Percentiles rank a stretch among this genome's conserved stretches.
These are phyloP conservation scores for Channa striata DNA, from an alignment of 2,797 vertebrate genomes.

Conservation along the genomic window DNA sequence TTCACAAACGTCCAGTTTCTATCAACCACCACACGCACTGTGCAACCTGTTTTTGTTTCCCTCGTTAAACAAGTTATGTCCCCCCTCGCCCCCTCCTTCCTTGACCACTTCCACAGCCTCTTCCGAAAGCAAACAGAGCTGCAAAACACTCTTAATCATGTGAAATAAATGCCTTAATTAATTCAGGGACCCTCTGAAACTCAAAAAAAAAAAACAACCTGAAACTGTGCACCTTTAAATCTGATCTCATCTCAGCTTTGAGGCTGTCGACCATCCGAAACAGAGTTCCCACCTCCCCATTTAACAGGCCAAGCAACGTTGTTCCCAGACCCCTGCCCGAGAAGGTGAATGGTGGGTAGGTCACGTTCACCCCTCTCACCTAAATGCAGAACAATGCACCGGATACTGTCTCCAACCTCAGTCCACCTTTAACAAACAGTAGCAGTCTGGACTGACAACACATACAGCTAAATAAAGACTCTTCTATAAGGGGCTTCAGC, in stretches of 20 bases:
- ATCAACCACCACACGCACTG: conserved; percentile 32
- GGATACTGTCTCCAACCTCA: conserved; percentile 59
- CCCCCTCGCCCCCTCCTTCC: conserved; percentile 12
- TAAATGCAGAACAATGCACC: conserved; percentile 80
- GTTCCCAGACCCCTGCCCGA: conserved; percentile 70
- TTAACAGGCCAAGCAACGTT: conserved; percentile 38
- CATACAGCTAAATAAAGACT: conserved; percentile 61
- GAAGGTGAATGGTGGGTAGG: conserved; percentile 61
- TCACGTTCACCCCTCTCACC: conserved; percentile 67
- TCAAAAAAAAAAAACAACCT: too few relatives aligned
- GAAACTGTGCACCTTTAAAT: conserved; percentile 66
- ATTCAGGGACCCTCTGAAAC: conserved; percentile 26
- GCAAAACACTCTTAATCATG: conserved; percentile 64
- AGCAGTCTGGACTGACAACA: conserved; percentile 34
- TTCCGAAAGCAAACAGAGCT: conserved; percentile 67
- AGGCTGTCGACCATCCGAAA: conserved; percentile 21
- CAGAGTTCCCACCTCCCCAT: conserved; percentile 30
- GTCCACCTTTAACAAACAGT: conserved; percentile 53
- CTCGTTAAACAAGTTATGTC: conserved; percentile 55
- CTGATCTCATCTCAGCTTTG: background rate
- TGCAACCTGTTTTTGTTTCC: conserved; percentile 51
- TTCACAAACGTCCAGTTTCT: conserved; percentile 45
- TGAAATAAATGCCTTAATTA: conserved; percentile 33
- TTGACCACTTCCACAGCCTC: conserved; percentile 49
- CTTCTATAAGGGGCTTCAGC: background rate